These are phyloP conservation scores for Diplazon laetatorius DNA, from an alignment of 2,888 invertebrate species.

Conservation along the genomic window DNA sequence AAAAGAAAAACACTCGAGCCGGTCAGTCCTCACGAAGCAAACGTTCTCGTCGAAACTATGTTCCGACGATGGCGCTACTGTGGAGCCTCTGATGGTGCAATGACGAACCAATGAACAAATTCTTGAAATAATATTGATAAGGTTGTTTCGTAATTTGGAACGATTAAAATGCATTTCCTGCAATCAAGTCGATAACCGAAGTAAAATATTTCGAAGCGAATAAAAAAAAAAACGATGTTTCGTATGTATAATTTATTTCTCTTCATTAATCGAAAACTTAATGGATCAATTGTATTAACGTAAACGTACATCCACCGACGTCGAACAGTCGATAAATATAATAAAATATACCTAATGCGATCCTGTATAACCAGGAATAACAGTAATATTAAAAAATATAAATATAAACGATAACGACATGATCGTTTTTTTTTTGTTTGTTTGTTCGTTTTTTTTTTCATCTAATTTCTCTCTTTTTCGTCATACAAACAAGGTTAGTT, in stretches of 20 bases:
- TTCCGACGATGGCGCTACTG: slow-evolving; percentile 9
- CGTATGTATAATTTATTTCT: slow-evolving; percentile 70
- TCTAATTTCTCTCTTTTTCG: slow-evolving; percentile 41
- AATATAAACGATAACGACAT: slow-evolving; percentile 68
- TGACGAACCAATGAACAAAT: slow-evolving; percentile 22
- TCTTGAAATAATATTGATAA: no score
- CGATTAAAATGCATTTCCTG: no score
- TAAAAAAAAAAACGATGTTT: no score
- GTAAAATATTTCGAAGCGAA: slow-evolving; percentile 58
- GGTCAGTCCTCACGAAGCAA: neutral
- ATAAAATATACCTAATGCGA: slow-evolving; percentile 72
- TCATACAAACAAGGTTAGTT: neutral
- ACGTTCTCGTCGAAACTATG: neutral
- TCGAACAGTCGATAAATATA: slow-evolving; percentile 71
- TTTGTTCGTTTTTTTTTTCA: no score
- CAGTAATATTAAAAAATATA: slow-evolving; percentile 66
- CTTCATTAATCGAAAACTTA: slow-evolving; percentile 57
- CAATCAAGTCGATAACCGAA: no score
- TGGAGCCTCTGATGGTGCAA: neutral
- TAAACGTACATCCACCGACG: slow-evolving; percentile 48
- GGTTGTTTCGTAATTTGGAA: no score
- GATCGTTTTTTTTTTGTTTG: no score
- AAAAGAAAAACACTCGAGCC: slow-evolving; percentile 7
- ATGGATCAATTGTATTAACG: slow-evolving; percentile 55
- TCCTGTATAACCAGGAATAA: slow-evolving; percentile 78